These are phyloP conservation scores for Macrochelys suwanniensis DNA, from an alignment of 2,797 vertebrate genomes.

Conservation along the genomic window DNA sequence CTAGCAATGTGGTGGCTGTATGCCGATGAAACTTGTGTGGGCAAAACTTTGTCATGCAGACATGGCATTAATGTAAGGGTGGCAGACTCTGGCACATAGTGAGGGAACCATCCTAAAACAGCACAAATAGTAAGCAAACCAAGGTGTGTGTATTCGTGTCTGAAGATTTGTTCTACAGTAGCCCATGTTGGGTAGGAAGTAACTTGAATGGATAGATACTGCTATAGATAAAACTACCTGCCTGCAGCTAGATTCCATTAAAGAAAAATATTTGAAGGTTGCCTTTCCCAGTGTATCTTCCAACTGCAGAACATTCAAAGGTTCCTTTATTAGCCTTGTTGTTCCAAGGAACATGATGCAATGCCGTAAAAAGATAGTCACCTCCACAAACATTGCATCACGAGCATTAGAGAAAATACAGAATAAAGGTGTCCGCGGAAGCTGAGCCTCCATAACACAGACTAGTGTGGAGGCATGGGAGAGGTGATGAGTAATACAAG, in stretches of 20 bases:
- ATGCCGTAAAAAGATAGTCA: background rate
- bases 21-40: background rate
- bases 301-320: constrained; percentile 46
- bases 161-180: constrained; percentile 14
- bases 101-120: background rate
- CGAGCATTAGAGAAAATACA: background rate
- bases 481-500: background rate
- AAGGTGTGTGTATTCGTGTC: background rate
- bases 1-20: background rate
- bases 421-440: background rate
- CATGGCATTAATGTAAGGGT: background rate
- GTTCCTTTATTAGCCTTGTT: background rate
- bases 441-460: fast-evolving
- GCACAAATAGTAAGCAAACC: background rate
- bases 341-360: background rate
- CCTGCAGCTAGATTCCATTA: constrained; percentile 68
- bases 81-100: background rate
- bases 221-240: constrained; percentile 59
- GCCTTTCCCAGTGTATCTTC: constrained; percentile 55
- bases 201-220: constrained; percentile 67
- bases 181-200: constrained; percentile 40
- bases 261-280: constrained; percentile 61
- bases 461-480: background rate
- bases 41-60: background rate
- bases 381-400: background rate